Evolutionary conservation across 2,113 vertebrate species (phyloP), one percentile per base, ranked within the genome.

Genomic region (Emydura subglobosa): DNA sequence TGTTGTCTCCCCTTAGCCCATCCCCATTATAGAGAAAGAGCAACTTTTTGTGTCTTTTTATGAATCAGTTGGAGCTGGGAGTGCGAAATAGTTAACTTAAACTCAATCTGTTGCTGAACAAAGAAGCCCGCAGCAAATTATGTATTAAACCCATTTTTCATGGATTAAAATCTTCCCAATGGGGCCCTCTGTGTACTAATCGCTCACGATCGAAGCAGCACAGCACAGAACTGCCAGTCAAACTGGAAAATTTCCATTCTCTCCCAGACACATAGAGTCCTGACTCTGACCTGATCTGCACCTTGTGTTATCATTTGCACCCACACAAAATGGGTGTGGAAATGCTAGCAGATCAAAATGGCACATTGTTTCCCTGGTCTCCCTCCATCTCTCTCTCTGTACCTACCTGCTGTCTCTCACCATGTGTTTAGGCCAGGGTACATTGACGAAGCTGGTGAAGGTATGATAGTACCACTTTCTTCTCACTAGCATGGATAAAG

Each of bases 91-190:
- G 96, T 96, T 97, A 97, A 97, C 93, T 98, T 97, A 83, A 97
- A 95, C 92, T 31, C 13, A 59, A 85, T 95, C 91, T 98, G 96
- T 93, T 95, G 83, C 95, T 94, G 96, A 97, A 97, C 95, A 97
- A 98, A 98, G 96, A 96, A 95, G 95, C 96, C 91, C 51, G 95
- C 16, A 86, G 97, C 91, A 95, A 55, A 49, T 39, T 2, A 39
- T 74, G 92, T 96, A 98, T 97, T 98, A 98, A 98, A 98, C 96
- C 85, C 95, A 97, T 98, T 98, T 97, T 98, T 98, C 97, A 97
- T 0, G 0, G 89, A 96, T 98, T 98, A 96, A 97, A 85, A 95
- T 95, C 96, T 96, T 96, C 86, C 85, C 90, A 91, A 83, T 90
- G 81, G 83, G 93, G 86, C 95, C 89, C 87, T 91, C 44, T 8